phyloP scores from a whole-genome alignment of 2,888 invertebrate species.

The Drosophila pegasa region DNA sequence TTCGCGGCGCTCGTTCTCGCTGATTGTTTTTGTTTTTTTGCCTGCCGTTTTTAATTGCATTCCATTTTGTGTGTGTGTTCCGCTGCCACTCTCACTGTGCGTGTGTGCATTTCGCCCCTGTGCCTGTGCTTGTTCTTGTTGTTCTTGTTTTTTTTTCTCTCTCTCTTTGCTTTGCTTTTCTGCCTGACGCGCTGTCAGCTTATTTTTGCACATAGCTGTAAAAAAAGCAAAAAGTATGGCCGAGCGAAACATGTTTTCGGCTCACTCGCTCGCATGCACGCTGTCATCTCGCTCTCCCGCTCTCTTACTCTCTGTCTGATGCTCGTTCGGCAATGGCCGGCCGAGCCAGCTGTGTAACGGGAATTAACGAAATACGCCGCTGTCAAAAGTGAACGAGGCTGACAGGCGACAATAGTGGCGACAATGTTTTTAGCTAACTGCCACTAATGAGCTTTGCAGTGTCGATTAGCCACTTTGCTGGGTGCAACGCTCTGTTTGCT shows the following conservation, averaged over 20 bases:
- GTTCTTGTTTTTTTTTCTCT: background rate
- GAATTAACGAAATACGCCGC: constrained; percentile 22
- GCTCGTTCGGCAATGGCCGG: constrained; percentile 15
- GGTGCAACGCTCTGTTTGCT: constrained; percentile 1
- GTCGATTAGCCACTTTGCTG: constrained; percentile 19
- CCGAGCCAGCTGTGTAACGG: background rate
- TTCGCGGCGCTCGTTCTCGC: constrained; percentile 20
- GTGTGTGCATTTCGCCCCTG: constrained; percentile 53
- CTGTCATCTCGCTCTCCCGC: background rate
- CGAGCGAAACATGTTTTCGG: constrained; percentile 53
- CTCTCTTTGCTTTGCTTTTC: constrained; percentile 16
- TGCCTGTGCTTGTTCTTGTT: constrained; percentile 22
- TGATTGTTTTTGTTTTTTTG: constrained; percentile 67
- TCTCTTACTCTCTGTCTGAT: background rate
- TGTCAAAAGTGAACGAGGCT: constrained; percentile 58
- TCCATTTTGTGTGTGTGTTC: constrained; percentile 68
- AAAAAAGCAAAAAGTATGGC: constrained; percentile 59
- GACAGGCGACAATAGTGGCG: constrained; percentile 58
- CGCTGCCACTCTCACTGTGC: constrained; percentile 26
- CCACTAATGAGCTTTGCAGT: constrained; percentile 29
- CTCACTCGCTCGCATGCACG: constrained; percentile 6
- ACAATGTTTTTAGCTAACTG: constrained; percentile 11
- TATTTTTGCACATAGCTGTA: constrained; percentile 32
- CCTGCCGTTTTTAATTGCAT: constrained; percentile 80
- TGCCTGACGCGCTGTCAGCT: constrained; percentile 41